phyloP scores from a whole-genome alignment of 2,888 invertebrate species.

The Amphimallon solstitiale region DNA sequence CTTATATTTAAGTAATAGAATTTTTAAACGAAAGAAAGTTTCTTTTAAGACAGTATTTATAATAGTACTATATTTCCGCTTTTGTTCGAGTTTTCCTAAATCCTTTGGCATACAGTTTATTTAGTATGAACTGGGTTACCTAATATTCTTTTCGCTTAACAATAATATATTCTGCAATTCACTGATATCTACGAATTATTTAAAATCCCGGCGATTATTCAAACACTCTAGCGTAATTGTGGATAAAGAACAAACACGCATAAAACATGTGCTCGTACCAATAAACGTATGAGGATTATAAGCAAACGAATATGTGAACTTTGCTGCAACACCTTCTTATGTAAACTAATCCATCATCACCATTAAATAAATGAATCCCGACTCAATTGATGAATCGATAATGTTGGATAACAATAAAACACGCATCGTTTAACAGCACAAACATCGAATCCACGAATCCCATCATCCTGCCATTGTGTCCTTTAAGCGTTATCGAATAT shows the following conservation, averaged over 20 bases:
- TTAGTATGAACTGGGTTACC: too few species aligned
- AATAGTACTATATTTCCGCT: too few species aligned
- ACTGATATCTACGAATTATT: too few species aligned
- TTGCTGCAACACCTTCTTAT: constrained; percentile 34
- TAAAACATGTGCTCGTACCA: too few species aligned
- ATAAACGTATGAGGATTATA: constrained; percentile 1
- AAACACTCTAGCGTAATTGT: not conserved
- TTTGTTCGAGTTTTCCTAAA: too few species aligned
- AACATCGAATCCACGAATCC: constrained; percentile 24
- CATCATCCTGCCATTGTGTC: constrained; percentile 15
- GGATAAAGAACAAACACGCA: constrained; percentile 23
- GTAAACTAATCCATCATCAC: constrained; percentile 40
- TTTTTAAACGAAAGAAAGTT: too few species aligned
- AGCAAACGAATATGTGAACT: constrained; percentile 18
- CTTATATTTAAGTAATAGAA: too few species aligned
- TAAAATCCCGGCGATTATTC: not conserved
- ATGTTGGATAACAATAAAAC: constrained; percentile 34
- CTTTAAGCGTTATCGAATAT: constrained; percentile 39
- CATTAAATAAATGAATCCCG: constrained; percentile 32
- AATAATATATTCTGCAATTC: too few species aligned
- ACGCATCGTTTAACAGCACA: constrained; percentile 28
- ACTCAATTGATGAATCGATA: constrained; percentile 36
- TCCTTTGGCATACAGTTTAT: too few species aligned
- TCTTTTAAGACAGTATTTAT: too few species aligned
- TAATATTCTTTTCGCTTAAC: too few species aligned